A percentile compares a stretch with the other conserved stretches of the same genome.
Conservation (phyloP, 2,888 invertebrate species). For the Meganola albula region DNA sequence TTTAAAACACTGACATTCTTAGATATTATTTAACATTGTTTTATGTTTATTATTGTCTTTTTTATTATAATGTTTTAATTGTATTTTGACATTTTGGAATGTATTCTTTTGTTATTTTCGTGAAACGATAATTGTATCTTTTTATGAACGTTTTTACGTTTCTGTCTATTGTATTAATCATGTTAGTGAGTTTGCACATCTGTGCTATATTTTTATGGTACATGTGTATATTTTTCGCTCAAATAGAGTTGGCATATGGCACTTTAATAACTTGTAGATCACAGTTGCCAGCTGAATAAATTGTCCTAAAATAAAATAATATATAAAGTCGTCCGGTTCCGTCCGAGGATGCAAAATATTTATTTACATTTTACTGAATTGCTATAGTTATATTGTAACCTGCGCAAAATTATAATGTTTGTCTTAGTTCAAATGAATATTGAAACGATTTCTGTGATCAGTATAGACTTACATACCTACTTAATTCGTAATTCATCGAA, state of each 20-base stretch:
- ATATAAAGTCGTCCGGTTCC: slow-evolving; percentile 34
- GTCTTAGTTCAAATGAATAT: slow-evolving; percentile 10
- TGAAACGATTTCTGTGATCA: slow-evolving; percentile 27
- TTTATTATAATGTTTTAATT: slow-evolving; percentile 14
- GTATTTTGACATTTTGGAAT: slow-evolving; percentile 11
- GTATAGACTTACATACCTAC: slow-evolving; percentile 17
- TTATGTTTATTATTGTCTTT: slow-evolving; percentile 21
- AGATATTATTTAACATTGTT: slow-evolving; percentile 19
- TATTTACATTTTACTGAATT: slow-evolving; percentile 24
- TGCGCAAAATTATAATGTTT: slow-evolving; percentile 23
- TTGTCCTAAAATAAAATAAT: too few species aligned
- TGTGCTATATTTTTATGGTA: too few species aligned
- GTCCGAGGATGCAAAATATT: slow-evolving; percentile 40
- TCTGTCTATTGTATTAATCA: slow-evolving; percentile 10
- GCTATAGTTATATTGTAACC: slow-evolving; percentile 12
- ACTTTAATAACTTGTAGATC: too few species aligned
- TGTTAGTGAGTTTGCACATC: too few species aligned
- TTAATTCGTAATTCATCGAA: slow-evolving; percentile 25
- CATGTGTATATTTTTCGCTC: slow-evolving; percentile 17
- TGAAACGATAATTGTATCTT: slow-evolving; percentile 56
- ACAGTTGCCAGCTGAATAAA: too few species aligned
- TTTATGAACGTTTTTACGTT: slow-evolving; percentile 17
- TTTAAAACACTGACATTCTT: too few species aligned
- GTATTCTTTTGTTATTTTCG: slow-evolving; percentile 53
- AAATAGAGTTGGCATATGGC: too few species aligned